Evolutionary conservation across 2,113 vertebrate species (phyloP).

Genomic region (Tonatia bakeri): DNA sequence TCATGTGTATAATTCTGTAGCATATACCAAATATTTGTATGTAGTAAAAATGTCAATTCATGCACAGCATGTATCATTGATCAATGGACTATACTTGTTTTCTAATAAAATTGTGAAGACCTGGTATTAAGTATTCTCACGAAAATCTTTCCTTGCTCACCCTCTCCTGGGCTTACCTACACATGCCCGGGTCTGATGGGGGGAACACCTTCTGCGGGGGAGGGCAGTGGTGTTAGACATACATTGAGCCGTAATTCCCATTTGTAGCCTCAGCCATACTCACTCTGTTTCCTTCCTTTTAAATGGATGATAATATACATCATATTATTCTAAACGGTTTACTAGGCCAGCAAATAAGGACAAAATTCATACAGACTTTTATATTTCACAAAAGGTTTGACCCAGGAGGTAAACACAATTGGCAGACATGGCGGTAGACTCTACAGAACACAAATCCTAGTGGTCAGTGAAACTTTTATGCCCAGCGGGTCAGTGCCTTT

Average conservation of each 20-base stretch:
- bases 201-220: background rate
- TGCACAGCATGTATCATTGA: background rate
- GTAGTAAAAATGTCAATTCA: background rate
- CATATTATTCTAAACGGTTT: background rate
- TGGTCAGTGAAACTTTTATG: background rate
- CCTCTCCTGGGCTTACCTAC: background rate
- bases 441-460: background rate
- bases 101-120: constrained; percentile 63
- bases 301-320: background rate
- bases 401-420: background rate
- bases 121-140: background rate
- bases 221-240: background rate
- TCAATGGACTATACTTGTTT: constrained; percentile 49
- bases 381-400: background rate
- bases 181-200: background rate
- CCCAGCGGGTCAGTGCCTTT: rapidly evolving
- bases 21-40: constrained; percentile 58
- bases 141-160: background rate
- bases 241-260: background rate
- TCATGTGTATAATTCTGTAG: constrained; percentile 46
- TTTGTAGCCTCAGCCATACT: background rate
- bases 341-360: background rate
- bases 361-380: background rate
- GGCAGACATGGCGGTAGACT: background rate
- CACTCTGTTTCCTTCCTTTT: background rate